Base-by-base conservation (phyloP, 2,797 vertebrate genomes). In the Acanthornis magna region DNA sequence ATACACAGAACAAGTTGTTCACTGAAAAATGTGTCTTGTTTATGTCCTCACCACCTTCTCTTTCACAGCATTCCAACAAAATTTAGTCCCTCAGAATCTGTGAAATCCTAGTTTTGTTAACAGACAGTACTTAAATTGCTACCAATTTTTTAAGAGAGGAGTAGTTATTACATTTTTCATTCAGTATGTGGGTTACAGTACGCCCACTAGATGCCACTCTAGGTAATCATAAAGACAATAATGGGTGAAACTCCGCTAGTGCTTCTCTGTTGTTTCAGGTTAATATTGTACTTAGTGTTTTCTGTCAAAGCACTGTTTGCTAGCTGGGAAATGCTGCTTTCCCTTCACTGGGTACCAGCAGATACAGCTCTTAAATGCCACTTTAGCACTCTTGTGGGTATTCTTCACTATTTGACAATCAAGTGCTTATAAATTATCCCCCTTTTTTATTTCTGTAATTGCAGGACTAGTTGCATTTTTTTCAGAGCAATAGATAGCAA, bases 131-230 rank as follows among this genome's bases (percentile, higher is more conserved):
- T 68, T 68, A 55, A 71, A 48, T 68, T 27, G 13, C 22, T 51
- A 71, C 36, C 3, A 21, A 2, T 27, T 67, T 57, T 51, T 20
- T 14, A 51, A 77, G 32, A 20, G 51, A 73, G 38, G 38, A 11
- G 38, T 38, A 61, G 14, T 67, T 57, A 3, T 9, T 62, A 1
- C 5, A 1, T 55, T 91, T 91, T 82, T 72, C 0, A 0, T 62
- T 79, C 10, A 10, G 4, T 54, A 11, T 65, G 55, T 82, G 54
- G 66, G 13, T 73, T 93, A 36, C 20, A 30, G 13, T 67, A 32
- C 2, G 7, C 47, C 90, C 92, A 87, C 93, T 95, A 96, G 93
- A 65, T 93, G 93, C 48, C 91, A 80, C 74, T 91, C 38, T 57
- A 74, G 77, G 29, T 85, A 85, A 8, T 73, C 25, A 9, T 25